A percentile compares a stretch with the other conserved stretches of the same genome.
phyloP scores from a whole-genome alignment of 30 jellyfish, hydroid and myxozoan species.

The Pseudorhiza aurosa region DNA sequence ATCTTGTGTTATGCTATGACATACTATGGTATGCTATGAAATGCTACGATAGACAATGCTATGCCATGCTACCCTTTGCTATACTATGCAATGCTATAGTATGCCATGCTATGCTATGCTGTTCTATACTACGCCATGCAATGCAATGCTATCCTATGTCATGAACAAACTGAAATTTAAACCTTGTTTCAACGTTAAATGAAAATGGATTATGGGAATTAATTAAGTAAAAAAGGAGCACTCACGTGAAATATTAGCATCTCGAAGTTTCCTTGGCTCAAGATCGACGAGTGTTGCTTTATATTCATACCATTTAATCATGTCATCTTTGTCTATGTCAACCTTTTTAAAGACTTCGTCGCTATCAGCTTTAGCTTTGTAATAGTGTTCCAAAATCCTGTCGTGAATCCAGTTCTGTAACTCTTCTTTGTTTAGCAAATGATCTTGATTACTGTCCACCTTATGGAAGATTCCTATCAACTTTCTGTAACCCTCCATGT shows the following conservation, averaged over 20 bases:
- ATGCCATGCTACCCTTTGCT: no score
- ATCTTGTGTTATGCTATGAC: no score
- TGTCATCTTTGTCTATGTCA: slow-evolving; percentile 70
- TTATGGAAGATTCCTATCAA: slow-evolving; percentile 75
- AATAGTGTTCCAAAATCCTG: slow-evolving; percentile 78
- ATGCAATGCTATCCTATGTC: no score
- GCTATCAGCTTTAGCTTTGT: slow-evolving; percentile 80
- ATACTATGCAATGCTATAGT: no score
- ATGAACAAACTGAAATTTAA: no score
- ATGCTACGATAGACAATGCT: no score
- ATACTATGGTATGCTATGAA: no score
- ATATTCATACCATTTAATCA: slow-evolving; percentile 78
- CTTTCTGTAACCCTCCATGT: slow-evolving; percentile 81
- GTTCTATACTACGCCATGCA: no score
- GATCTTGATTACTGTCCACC: slow-evolving; percentile 73
- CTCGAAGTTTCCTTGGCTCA: slow-evolving; percentile 50
- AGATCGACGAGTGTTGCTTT: slow-evolving; percentile 77
- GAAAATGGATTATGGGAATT: no score
- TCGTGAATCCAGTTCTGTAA: slow-evolving; percentile 85
- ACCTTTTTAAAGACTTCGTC: slow-evolving; percentile 63
- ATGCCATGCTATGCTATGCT: no score
- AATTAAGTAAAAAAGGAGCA: background rate
- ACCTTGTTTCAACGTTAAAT: no score
- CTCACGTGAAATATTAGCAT: slow-evolving; percentile 70
- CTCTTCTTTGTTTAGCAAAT: slow-evolving; percentile 71